Conservation (phyloP, 2,797 vertebrate genomes). For the Hozukius guyotensis region DNA sequence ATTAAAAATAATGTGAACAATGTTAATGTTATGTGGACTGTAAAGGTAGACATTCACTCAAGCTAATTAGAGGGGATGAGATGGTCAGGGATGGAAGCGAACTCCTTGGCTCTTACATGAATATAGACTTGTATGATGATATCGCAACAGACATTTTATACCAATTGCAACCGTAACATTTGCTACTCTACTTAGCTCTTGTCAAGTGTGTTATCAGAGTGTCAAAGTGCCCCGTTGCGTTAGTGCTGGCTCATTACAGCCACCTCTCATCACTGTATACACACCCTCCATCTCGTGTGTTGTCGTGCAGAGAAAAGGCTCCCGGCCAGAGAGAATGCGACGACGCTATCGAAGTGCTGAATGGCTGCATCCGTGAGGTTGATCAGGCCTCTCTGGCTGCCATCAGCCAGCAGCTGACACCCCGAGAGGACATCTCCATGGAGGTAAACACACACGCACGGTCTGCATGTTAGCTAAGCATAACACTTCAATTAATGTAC, state of each 20-base stretch:
- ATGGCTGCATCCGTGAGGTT: constrained; percentile 93
- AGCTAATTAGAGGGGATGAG: too few species aligned
- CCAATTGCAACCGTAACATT: background rate
- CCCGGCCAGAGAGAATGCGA: constrained; percentile 97
- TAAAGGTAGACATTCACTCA: too few species aligned
- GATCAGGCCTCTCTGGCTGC: constrained; percentile 97
- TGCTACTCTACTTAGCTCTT: background rate
- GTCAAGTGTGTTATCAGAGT: background rate
- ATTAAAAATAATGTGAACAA: too few species aligned
- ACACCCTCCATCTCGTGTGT: background rate
- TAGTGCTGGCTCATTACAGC: background rate
- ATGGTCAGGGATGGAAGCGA: too few species aligned
- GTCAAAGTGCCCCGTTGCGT: background rate
- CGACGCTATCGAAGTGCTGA: constrained; percentile 92
- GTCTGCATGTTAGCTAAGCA: too few species aligned
- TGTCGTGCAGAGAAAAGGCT: constrained; percentile 91
- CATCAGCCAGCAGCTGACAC: constrained; percentile 94
- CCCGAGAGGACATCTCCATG: constrained; percentile 95
- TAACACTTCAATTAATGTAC: too few species aligned
- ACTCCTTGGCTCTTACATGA: background rate
- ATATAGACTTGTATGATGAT: background rate
- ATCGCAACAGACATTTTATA: background rate
- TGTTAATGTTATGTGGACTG: too few species aligned
- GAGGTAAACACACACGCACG: constrained; percentile 82
- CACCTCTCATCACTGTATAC: background rate